Conservation (phyloP, 1,140 invertebrate species). For the Heliconius congener region DNA sequence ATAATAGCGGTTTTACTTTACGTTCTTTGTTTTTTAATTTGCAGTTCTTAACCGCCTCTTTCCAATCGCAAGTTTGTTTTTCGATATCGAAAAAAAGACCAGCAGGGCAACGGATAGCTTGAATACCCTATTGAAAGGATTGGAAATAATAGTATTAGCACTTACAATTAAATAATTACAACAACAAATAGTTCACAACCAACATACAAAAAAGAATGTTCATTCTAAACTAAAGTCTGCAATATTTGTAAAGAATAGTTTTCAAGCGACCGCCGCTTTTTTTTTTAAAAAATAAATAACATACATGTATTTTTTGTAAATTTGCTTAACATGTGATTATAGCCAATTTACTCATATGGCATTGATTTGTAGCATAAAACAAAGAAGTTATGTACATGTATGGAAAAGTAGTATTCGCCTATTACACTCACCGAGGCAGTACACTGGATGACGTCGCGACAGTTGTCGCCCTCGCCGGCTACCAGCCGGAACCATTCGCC, state of each 20-base stretch:
- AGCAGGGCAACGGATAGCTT: constrained; percentile 95
- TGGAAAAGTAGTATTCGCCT: constrained; percentile 51
- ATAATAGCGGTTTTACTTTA: constrained; percentile 93
- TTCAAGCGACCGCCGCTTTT: background rate
- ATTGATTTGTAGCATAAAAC: constrained; percentile 29
- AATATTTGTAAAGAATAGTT: background rate
- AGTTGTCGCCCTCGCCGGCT: constrained; percentile 94
- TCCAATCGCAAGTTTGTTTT: constrained; percentile 98
- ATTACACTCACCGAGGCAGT: constrained; percentile 90
- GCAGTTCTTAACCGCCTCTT: constrained; percentile 95
- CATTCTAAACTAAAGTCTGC: background rate
- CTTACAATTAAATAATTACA: background rate
- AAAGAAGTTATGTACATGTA: constrained; percentile 30
- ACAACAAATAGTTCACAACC: too few relatives aligned
- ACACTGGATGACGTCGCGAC: constrained; percentile 97
- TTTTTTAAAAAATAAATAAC: background rate
- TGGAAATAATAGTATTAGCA: background rate
- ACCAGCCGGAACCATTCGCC: constrained; percentile 97
- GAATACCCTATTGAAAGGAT: constrained; percentile 86
- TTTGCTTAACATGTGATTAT: background rate
- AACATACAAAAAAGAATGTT: too few relatives aligned
- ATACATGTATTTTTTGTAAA: background rate
- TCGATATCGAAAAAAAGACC: constrained; percentile 97
- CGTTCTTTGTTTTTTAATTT: constrained; percentile 95
- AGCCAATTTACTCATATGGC: constrained; percentile 11